These are phyloP conservation scores for Rallus limicola DNA, from an alignment of 2,113 vertebrate genomes.

Conservation along the genomic window DNA sequence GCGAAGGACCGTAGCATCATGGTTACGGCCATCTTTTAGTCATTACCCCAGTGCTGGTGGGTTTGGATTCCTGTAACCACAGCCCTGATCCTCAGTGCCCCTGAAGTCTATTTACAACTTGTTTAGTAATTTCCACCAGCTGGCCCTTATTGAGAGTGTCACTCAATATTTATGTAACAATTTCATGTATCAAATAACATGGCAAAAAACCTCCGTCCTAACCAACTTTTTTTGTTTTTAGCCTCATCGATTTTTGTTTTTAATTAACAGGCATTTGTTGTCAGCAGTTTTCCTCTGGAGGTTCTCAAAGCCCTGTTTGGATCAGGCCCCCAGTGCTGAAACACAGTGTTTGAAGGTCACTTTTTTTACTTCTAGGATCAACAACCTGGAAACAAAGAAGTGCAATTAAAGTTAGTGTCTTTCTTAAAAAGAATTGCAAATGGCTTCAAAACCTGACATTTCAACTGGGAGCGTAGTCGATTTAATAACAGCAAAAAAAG, in stretches of 20 bases:
- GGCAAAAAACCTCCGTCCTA: slow-evolving; percentile 19
- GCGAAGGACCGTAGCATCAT: background rate
- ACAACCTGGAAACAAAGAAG: slow-evolving; percentile 38
- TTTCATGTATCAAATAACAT: slow-evolving; percentile 59
- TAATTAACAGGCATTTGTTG: slow-evolving; percentile 58
- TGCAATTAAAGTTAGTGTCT: background rate
- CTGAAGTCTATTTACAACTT: slow-evolving; percentile 42
- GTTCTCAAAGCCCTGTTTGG: slow-evolving; percentile 2
- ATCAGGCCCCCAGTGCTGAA: background rate
- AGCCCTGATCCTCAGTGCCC: slow-evolving; percentile 13
- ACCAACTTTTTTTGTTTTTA: slow-evolving; percentile 48
- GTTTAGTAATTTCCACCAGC: slow-evolving; percentile 48
- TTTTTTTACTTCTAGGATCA: slow-evolving; percentile 23
- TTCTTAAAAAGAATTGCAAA: slow-evolving; percentile 27
- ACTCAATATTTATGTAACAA: slow-evolving; percentile 60
- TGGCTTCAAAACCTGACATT: slow-evolving; percentile 13
- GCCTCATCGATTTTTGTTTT: slow-evolving; percentile 62
- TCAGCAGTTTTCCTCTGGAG: slow-evolving; percentile 22
- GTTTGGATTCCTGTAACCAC: slow-evolving; percentile 36
- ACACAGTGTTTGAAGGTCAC: slow-evolving; percentile 2
- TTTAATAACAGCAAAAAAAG: slow-evolving; percentile 10
- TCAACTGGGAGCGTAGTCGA: background rate
- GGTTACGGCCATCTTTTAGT: slow-evolving; percentile 23
- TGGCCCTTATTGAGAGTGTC: slow-evolving; percentile 39
- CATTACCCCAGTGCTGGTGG: slow-evolving; percentile 19